Base-by-base conservation (phyloP, 2,797 vertebrate species). In the Sebastes variabilis region DNA sequence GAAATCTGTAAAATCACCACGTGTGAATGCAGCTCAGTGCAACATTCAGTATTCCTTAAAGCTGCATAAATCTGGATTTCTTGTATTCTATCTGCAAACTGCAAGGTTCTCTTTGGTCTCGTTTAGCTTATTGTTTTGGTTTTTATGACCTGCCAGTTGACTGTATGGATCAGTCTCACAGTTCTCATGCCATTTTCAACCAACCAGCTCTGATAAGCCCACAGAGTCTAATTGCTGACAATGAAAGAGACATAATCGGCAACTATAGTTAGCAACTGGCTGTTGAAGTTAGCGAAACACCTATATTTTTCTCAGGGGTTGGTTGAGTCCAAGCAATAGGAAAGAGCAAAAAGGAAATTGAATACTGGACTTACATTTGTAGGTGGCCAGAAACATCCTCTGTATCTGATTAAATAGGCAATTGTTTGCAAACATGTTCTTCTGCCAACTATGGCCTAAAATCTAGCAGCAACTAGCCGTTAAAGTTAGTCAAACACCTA, bases 1-100 rank as follows among this genome's bases (percentile, higher is more conserved):
- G 69, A 74, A 73, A 67, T 69, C 46, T 18, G 52, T 64, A 49
- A 36, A 77, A 61, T 72, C 36, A 42, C 2, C 42, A 29, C 27
- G 34, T 68, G 59, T 61, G 59, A 70, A 72, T 52, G n/a, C 20
- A 82, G 20, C 58, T 73, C n/a, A 81, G 67, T 42, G 38, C 30
- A 68, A 74, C 52, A 38, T 38, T 66, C 9, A 78, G 27, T 25
- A 36, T 46, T 66, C 5, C 27, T 25, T 24, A 6, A 62, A 75
- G 18, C 13, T 65, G 29, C 42, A 80, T 27, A 59, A 11, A 22
- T 83, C 1, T 4, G 3, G 12, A 27, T 66, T 18, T 49, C 10
- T 18, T 22, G 27, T 9, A 42, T 22, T 6, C 2, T 24, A 70
- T 34, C 32, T 34, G 32, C 32, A 34, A 34, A 42, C 11, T 27